phyloP scores from a whole-genome alignment of 2,113 vertebrate genomes.

The Mustela nigripes region DNA sequence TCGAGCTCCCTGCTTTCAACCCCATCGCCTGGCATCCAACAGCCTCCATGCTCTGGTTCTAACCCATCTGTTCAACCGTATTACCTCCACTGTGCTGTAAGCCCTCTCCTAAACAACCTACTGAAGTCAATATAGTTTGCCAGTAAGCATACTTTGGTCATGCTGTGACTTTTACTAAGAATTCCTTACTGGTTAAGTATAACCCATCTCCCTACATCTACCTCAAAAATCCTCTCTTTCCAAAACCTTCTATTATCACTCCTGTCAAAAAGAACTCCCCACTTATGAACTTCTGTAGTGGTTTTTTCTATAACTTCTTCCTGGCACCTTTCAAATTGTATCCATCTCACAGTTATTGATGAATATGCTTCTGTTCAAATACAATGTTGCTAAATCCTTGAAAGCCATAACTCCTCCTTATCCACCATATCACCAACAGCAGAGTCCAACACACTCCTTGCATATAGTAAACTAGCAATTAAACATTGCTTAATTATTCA shows the following conservation, averaged over 20 bases:
- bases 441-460: background rate
- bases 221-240: slow-evolving; percentile 24
- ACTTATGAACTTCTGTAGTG: background rate
- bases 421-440: background rate
- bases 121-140: background rate
- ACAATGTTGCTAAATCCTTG: background rate
- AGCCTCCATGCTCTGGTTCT: background rate
- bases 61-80: background rate
- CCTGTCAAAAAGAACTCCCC: background rate
- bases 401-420: background rate
- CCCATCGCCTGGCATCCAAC: background rate
- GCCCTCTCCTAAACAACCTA: background rate
- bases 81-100: background rate
- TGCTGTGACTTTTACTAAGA: background rate
- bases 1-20: background rate
- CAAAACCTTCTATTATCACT: background rate
- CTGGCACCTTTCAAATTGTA: background rate
- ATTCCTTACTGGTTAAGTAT: background rate
- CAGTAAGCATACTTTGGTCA: background rate
- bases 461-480: background rate
- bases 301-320: background rate
- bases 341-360: background rate
- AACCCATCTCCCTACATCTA: background rate
- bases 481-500: background rate
- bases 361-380: slow-evolving; percentile 32